Base-by-base conservation (phyloP, 2,797 vertebrate species). In the Gambelia wislizenii region DNA sequence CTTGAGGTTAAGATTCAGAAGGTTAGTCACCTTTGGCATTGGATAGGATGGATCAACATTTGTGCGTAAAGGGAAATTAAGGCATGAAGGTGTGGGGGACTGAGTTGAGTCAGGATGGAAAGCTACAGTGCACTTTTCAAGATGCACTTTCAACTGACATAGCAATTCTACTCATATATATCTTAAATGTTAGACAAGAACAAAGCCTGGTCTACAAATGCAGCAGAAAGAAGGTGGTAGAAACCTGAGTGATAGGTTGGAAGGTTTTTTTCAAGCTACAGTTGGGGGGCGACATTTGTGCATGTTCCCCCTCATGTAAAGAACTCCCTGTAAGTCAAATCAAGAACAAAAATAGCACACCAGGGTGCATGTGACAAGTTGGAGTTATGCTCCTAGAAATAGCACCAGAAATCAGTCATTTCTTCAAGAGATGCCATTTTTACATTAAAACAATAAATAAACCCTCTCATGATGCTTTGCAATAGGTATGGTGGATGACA, bases 11-110 rank as follows among this genome's bases (percentile, higher is more conserved):
- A 84, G 75, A 94, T 83, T 79, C 36, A 87, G 91, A 93, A 92
- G 87, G 84, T 91, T 85, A 30, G 14, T 92, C 85, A 92, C 92
- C 89, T 95, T 94, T 91, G 95, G 95, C 94, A 92, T 78, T 91
- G 92, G 94, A 94, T 91, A 89, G 91, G 89, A 93, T 89, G 12
- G 86, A 91, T 93, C 83, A 36, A 91, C 84, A 93, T 92, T 91
- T 95, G 91, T 94, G 92, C 86, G 72, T 83, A 89, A 82, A 82
- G 12, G 72, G 79, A 91, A 95, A 95, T 92, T 96, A 97, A 97
- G 97, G 97, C 97, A 97, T 94, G 95, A 85, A 92, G 96, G 96
- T 97, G 96, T 95, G 90, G 92, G 93, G 93, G 95, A 94, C 84
- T 92, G 92, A 95, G 95, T 92, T 56, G 95, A 91, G 67, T 96